Conservation (phyloP, 2,888 invertebrate species). For the Sarcophaga subvicina region DNA sequence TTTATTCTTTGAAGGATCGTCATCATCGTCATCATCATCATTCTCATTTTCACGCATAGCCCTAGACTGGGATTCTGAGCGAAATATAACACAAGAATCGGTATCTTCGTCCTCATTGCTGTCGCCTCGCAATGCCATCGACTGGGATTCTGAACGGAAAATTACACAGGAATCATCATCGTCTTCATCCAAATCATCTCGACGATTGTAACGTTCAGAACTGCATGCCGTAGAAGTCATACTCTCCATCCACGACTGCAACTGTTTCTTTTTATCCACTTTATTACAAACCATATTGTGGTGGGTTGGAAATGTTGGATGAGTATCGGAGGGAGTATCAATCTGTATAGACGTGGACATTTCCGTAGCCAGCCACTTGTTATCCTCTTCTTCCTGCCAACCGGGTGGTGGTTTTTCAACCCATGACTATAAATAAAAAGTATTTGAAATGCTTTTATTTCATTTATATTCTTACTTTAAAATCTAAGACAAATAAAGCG, state of each 20-base stretch:
- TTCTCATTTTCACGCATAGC: conserved; percentile 70
- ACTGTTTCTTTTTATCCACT: conserved; percentile 73
- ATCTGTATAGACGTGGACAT: conserved; percentile 81
- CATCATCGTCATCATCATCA: conserved; percentile 46
- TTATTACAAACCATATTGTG: conserved; percentile 20
- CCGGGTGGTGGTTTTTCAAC: conserved; percentile 94
- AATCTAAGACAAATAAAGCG: background rate
- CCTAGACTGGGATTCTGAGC: conserved; percentile 78
- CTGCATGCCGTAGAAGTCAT: conserved; percentile 75
- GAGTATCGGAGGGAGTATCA: conserved; percentile 76
- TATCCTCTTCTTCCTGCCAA: conserved; percentile 93
- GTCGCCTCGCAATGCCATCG: conserved; percentile 71
- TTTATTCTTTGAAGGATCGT: conserved; percentile 55
- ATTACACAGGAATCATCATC: conserved; percentile 79
- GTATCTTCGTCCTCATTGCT: conserved; percentile 75
- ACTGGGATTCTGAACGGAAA: conserved; percentile 79
- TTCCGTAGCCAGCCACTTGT: conserved; percentile 80
- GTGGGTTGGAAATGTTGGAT: conserved; percentile 71
- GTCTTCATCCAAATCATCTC: conserved; percentile 70
- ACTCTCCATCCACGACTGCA: conserved; percentile 77
- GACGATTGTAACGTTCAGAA: conserved; percentile 67
- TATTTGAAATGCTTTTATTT: background rate
- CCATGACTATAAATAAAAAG: conserved; percentile 87
- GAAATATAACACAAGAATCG: conserved; percentile 79
- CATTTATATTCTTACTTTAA: background rate